Conservation (phyloP, 2,888 invertebrate species). For the Limnephilus lunatus region DNA sequence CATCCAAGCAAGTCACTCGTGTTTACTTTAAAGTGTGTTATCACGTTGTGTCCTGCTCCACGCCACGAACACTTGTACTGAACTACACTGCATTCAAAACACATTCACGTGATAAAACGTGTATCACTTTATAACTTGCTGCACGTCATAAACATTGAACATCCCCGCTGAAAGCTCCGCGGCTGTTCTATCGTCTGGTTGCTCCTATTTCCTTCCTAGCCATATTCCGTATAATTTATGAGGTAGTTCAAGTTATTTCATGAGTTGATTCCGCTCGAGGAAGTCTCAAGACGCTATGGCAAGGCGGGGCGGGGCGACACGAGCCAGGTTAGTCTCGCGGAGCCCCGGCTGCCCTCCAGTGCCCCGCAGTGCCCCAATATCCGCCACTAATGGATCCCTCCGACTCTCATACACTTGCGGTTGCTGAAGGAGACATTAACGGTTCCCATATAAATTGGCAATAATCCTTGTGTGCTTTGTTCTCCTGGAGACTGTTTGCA, state of each 20-base stretch:
- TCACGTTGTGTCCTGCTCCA: too few relatives aligned
- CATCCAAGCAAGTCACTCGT: too few relatives aligned
- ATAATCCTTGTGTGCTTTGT: slow-evolving; percentile 63
- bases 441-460: slow-evolving; percentile 64
- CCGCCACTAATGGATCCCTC: slow-evolving; percentile 43
- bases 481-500: slow-evolving; percentile 55
- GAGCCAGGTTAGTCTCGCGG: not conserved
- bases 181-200: not conserved
- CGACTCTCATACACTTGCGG: slow-evolving; percentile 16
- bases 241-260: not conserved
- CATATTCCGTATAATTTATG: not conserved
- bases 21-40: too few relatives aligned
- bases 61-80: too few relatives aligned
- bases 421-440: slow-evolving; percentile 51
- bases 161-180: not conserved
- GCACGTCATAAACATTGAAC: not conserved
- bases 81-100: too few relatives aligned
- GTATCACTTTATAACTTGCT: not conserved
- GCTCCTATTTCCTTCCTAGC: not conserved
- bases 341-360: not conserved
- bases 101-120: not conserved
- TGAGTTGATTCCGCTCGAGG: not conserved
- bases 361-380: slow-evolving; percentile 16
- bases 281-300: not conserved
- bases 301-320: not conserved